These are phyloP conservation scores for Stenchaetothrips biformis DNA, from an alignment of 2,888 invertebrate species.

Conservation along the genomic window DNA sequence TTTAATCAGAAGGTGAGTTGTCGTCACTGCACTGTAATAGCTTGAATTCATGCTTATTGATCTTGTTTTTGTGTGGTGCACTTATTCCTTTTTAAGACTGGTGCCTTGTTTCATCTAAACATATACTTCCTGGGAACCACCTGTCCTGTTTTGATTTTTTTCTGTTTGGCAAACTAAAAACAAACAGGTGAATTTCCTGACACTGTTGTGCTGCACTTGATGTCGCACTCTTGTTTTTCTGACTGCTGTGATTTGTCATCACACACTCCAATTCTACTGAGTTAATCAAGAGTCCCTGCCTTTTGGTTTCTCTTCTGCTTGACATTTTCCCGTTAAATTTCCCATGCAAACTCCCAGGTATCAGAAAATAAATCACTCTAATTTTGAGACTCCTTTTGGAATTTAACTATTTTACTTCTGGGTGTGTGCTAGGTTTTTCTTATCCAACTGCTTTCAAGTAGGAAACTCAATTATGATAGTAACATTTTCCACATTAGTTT, in stretches of 20 bases:
- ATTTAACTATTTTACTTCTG: no score
- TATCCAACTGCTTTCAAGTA: no score
- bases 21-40: not conserved
- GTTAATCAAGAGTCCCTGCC: not conserved
- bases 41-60: not conserved
- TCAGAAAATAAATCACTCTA: no score
- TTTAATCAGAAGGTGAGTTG: slow-evolving; percentile 50
- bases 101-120: not conserved
- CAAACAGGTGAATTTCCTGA: not conserved
- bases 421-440: no score
- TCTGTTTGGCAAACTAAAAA: no score
- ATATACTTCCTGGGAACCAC: slow-evolving; percentile 28
- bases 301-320: not conserved
- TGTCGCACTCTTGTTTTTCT: not conserved
- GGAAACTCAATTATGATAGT: no score
- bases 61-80: slow-evolving; percentile 26
- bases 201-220: not conserved
- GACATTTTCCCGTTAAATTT: not conserved
- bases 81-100: slow-evolving; percentile 26
- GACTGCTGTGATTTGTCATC: no score
- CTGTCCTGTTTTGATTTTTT: slow-evolving; percentile 29
- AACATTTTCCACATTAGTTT: no score
- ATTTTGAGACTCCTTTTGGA: no score
- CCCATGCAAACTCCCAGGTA: no score
- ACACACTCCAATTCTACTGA: no score